Percentiles rank a stretch among this genome's conserved stretches.
These are phyloP conservation scores for Altica lythri DNA, from an alignment of 2,888 invertebrate genomes.

Conservation along the genomic window DNA sequence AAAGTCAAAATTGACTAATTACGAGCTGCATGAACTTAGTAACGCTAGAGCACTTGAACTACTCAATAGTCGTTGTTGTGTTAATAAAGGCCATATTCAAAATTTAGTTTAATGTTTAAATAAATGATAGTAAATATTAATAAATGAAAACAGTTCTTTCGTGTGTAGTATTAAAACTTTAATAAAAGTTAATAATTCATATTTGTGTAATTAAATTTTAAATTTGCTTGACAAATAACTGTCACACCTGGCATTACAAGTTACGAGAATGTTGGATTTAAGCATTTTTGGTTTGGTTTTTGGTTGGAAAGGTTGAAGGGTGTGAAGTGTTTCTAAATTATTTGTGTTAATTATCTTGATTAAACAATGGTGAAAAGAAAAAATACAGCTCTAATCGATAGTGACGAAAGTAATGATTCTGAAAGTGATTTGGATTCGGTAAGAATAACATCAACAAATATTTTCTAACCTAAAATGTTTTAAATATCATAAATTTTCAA, in stretches of 20 bases:
- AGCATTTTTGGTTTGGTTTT: neutral
- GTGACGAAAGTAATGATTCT: conserved; percentile 80
- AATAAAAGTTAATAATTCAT: no score
- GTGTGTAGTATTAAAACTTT: no score
- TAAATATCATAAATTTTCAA: conserved; percentile 16
- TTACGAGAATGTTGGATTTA: neutral
- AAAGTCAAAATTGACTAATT: no score
- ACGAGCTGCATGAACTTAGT: no score
- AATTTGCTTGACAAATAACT: neutral
- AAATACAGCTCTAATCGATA: conserved; percentile 80
- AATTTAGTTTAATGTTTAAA: no score
- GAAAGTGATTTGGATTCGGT: conserved; percentile 84
- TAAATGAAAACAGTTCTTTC: no score
- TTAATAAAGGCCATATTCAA: no score
- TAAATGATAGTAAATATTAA: no score
- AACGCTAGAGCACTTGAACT: no score
- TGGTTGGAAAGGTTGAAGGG: neutral
- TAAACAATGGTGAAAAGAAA: conserved; percentile 80
- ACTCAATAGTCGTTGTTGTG: no score
- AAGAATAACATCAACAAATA: conserved; percentile 56
- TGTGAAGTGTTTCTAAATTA: conserved; percentile 6
- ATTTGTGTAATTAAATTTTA: no score
- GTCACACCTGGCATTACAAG: no score
- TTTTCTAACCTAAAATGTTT: conserved; percentile 21
- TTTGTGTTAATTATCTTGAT: conserved; percentile 1